Conservation (phyloP, 2,797 vertebrate species). For the Gambusia yucatana region DNA sequence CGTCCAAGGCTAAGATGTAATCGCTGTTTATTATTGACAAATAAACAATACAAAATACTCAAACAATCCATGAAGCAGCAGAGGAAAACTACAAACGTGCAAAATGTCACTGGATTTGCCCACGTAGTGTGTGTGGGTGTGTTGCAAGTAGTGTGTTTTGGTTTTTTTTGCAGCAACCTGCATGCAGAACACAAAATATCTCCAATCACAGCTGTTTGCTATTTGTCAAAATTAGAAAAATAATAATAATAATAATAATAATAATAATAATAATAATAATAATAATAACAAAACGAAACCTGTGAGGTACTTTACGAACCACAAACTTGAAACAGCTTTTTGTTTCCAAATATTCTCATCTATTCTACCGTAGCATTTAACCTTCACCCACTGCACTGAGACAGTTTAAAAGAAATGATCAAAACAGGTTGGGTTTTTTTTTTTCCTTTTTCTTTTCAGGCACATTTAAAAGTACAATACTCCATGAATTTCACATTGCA, state of each 20-base stretch:
- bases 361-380: slow-evolving; percentile 27
- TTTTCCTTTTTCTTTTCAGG: slow-evolving; percentile 1
- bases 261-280: not conserved
- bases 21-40: slow-evolving; percentile 71
- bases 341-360: slow-evolving; percentile 8
- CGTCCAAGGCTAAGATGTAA: slow-evolving; percentile 7
- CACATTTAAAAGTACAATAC: slow-evolving; percentile 59
- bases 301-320: slow-evolving; percentile 32
- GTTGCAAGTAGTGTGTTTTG: slow-evolving; percentile 44
- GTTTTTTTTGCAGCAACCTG: slow-evolving; percentile 42
- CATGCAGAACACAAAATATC: slow-evolving; percentile 37
- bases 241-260: too few relatives aligned
- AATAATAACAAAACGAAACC: slow-evolving; percentile 2
- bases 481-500: slow-evolving; percentile 59
- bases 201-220: slow-evolving; percentile 29
- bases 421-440: slow-evolving; percentile 29
- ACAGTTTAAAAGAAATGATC: slow-evolving; percentile 38
- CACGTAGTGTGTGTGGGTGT: slow-evolving; percentile 9
- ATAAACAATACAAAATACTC: slow-evolving; percentile 74
- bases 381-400: slow-evolving; percentile 39
- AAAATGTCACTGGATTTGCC: slow-evolving; percentile 33
- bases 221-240: slow-evolving; percentile 13
- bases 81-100: slow-evolving; percentile 38
- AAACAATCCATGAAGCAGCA: slow-evolving; percentile 68
- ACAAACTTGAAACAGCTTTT: slow-evolving; percentile 19